Evolutionary conservation across 1,140 invertebrate genomes (phyloP), one percentile per base, ranked within the genome.

Genomic region (Capitella teleta): DNA sequence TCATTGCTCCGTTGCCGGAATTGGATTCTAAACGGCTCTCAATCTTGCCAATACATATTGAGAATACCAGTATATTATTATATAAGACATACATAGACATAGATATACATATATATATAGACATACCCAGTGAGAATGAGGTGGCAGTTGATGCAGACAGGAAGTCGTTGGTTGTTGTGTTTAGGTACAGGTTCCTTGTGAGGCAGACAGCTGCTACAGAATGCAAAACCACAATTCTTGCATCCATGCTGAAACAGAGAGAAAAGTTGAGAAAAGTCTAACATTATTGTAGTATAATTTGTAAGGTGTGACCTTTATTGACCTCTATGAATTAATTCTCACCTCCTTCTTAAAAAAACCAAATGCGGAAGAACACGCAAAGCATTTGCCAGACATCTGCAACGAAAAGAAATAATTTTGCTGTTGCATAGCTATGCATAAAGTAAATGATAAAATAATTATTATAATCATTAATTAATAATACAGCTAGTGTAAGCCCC

Each of bases 151-250:
- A 60, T 57, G 49, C 69, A 72, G 4, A 72, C 69, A 54, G 52
- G 56, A 38, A 64, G 63, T 40, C 62, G 63, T 47, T 61, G 52
- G 55, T 67, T 67, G 19, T 65, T 61, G 37, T 59, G 52, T 40
- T 67, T 68, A 4, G 66, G 62, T 3, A 72, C 54, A 14, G 52
- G 51, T 30, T 42, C 42, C 49, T 67, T 67, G 30, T 64, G 60
- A 18, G 55, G 50, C 18, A 68, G 41, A 58, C 69, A 72, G 49
- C 64, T 65, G 24, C 49, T 59, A 52, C 69, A 72, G 54, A 72
- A 72, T 6, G 61, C 58, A 61, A 64, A 70, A n/a, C 68, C 68
- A 63, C 68, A 72, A 49, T 69, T 68, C 47, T 68, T 65, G 48
- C 68, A 72, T 2, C 66, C 67, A 59, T 63, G 61, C 60, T 66